Evolutionary conservation across 2,888 invertebrate species (phyloP), one percentile per base, ranked within the genome.

Genomic region (Autographa gamma): DNA sequence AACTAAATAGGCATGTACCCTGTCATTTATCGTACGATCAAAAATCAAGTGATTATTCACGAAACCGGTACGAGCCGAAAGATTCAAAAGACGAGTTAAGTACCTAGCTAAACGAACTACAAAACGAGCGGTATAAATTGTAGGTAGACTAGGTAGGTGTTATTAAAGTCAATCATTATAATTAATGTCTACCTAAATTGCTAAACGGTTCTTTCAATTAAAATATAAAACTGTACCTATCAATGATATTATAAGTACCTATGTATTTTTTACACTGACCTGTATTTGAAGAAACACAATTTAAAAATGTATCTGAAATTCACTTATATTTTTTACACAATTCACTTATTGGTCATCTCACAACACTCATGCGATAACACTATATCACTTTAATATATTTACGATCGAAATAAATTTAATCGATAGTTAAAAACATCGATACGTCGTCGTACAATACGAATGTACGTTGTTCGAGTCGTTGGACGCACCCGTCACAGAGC

Each of bases 401-500:
- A 48, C 70, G 48, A 72, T 77, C 52, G 72, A 74, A 80, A 76
- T 72, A 68, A 80, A 81, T 77, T 69, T 68, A 75, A 76, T 83
- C 85, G 85, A 88, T 83, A 81, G 74, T 73, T 63, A 80, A 81
- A 77, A 83, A 87, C 86, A 88, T 90, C 90, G 90, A 91, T 88
- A 86, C 77, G 81, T 85, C 83, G 83, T 78, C 73, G 79, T 79
- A 78, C 73, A 76, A 77, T 81, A 81, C 68, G 74, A 66, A 56
- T 65, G 75, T 82, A 78, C 66, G 62, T 73, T 81, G 75, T 81
- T 86, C 80, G 82, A 84, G 83, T 86, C 84, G 85, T 79, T 81
- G 73, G 81, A 90, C 88, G 86, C 93, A 89, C 85, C 93, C 93
- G 91, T 81, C 89, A 82, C 88, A 85, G 82, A 81, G 89, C 87